Evolutionary conservation across 1,140 invertebrate species (phyloP).

Genomic region (Metaphire vulgaris): DNA sequence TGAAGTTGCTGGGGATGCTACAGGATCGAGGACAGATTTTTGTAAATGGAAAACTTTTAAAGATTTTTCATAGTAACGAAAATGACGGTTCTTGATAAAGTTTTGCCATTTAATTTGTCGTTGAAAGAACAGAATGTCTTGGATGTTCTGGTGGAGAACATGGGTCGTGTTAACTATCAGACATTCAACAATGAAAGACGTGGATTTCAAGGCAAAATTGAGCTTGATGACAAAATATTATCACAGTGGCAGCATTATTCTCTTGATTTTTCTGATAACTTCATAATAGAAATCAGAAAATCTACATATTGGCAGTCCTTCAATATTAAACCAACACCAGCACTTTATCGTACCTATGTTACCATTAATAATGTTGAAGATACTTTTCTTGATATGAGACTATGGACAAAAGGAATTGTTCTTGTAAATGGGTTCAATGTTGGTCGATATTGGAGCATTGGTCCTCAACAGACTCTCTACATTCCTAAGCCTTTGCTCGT

Average conservation of each 20-base stretch:
- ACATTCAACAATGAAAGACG: slow-evolving; percentile 48
- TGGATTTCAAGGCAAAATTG: slow-evolving; percentile 35
- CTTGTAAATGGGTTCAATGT: slow-evolving; percentile 60
- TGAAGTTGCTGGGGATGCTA: not conserved
- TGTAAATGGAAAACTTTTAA: not conserved
- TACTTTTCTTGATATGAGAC: slow-evolving; percentile 18
- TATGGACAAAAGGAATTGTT: slow-evolving; percentile 51
- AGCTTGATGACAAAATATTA: not conserved
- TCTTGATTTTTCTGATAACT: slow-evolving; percentile 2
- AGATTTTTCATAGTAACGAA: not conserved
- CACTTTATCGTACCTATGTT: not conserved
- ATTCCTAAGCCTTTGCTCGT: slow-evolving; percentile 55
- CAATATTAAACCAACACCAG: not conserved
- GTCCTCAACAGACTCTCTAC: slow-evolving; percentile 56
- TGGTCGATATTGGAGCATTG: slow-evolving; percentile 54
- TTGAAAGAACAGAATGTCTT: slow-evolving; percentile 55
- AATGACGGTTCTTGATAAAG: not conserved
- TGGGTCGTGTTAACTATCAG: slow-evolving; percentile 72
- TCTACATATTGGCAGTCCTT: not conserved
- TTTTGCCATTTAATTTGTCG: not conserved
- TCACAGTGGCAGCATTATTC: not conserved
- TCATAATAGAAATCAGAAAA: not conserved
- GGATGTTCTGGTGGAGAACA: slow-evolving; percentile 72
- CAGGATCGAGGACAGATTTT: slow-evolving; percentile 1
- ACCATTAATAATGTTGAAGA: not conserved